Base-by-base conservation (phyloP, 2,797 vertebrate genomes). In the Lepus townsendii region DNA sequence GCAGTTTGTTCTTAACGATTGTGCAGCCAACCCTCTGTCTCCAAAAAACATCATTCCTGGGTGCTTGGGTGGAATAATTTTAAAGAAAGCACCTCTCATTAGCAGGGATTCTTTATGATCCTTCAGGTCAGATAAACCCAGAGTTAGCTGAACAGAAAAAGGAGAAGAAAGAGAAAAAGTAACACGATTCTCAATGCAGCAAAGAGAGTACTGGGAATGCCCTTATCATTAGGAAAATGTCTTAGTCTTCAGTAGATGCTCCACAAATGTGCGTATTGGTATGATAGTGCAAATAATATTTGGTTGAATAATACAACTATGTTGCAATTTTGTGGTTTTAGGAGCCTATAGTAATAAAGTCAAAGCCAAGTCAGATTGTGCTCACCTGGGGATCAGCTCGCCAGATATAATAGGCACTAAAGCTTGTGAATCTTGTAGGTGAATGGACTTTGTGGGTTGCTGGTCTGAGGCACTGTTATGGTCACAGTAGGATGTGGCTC, bases 321-420 rank as follows among this genome's bases (percentile, higher is more conserved):
- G 57, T 24, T 77, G 38, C 17, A 47, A 24, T 35, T 24, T 65
- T 80, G 71, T 85, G 14, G 5, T 78, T 72, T 68, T 32, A n/a
- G 62, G 32, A 77, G 13, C 38, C 3, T n/a, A 2, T 54, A 16
- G n/a, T 47, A n/a, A 68, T 85, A 76, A 19, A 52, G 13, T 16
- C 24, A 35, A n/a, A 76, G 19, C 35, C 75, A 75, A 20, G 17
- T 20, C 63, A 73, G 57, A 69, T 7, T 63, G 19, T 57, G 13
- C n/a, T 38, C 12, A 68, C 60, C 0, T 65, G 7, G 5, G 20
- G 14, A 1, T 66, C 20, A 2, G 19, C 13, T 47, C 24, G 10
- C 8, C 8, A 13, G n/a, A 24, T 1, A 0, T n/a, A 8, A 13
- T 24, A 57, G 4, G 9, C 24, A 11, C 19, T 69, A 42, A 47